Base-by-base conservation (phyloP, 2,113 vertebrate species). In the Pithys albifrons region DNA sequence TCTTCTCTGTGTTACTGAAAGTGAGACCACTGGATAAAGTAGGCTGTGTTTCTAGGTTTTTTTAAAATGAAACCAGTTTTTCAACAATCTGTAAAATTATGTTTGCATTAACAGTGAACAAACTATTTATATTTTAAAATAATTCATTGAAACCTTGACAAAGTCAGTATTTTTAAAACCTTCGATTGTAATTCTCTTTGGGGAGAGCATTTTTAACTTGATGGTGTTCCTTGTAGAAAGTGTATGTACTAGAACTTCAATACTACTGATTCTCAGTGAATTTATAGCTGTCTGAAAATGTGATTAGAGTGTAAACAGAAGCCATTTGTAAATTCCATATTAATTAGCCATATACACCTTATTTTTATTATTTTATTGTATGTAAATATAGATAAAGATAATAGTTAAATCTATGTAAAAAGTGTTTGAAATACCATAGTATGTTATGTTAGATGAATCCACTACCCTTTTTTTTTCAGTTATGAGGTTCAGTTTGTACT, bases 61-160 rank as follows among this genome's bases (percentile, higher is more conserved):
- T 94, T 87, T 89, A 7, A 80, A 90, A 58, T 62, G 29, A 84
- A 74, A 65, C 37, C 11, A 5, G 39, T 39, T 93, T 96, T 95
- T 91, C 76, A 88, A 7, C 69, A 41, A 20, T 37, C 64, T 94
- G 9, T 92, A 57, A 82, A 89, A 74, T 49, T 3, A 51, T 5
- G 7, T 88, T 94, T 90, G 85, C 75, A 65, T 94, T 94, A 77
- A 71, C 1, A 6, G 37, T 72, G 61, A 96, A 74, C 2, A 2
- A 77, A 81, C 69, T 95, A 79, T 95, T 95, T 96, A 83, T 90
- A 93, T 93, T 96, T 96, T 83, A 74, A 96, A 95, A 74, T 91
- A 88, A 95, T 81, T 94, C 94, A 95, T 95, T 95, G 80, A 80
- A 92, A 77, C 70, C 51, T 89, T 78, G 77, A 80, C 76, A 75